These are phyloP conservation scores for Paracanthobrama guichenoti DNA, from an alignment of 2,113 vertebrate genomes.

Conservation along the genomic window DNA sequence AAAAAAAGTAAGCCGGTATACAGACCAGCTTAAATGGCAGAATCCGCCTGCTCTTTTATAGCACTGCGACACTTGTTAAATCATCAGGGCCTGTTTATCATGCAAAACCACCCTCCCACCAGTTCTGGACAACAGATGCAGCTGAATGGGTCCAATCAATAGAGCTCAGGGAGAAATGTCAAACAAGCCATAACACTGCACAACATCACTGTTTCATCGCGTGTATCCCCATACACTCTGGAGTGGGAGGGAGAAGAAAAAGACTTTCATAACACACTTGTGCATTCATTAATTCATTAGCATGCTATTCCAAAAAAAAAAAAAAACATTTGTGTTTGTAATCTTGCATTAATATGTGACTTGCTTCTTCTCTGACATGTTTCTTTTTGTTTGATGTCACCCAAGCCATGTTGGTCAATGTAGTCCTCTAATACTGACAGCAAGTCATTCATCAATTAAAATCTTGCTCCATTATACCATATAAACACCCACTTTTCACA, in stretches of 20 bases:
- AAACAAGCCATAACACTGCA: conserved; percentile 43
- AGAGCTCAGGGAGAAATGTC: conserved; percentile 39
- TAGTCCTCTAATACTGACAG: not conserved
- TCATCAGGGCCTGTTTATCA: conserved; percentile 53
- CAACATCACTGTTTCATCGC: conserved; percentile 36
- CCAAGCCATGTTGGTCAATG: not conserved
- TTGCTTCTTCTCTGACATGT: not conserved
- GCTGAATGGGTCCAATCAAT: conserved; percentile 43
- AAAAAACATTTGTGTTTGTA: not conserved
- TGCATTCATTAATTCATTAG: not conserved
- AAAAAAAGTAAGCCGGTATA: not conserved
- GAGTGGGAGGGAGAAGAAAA: not conserved
- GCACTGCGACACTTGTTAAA: conserved; percentile 49
- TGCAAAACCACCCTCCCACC: conserved; percentile 44
- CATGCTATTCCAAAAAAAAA: not conserved
- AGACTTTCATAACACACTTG: not conserved
- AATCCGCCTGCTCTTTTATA: conserved; percentile 9
- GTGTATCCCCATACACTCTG: conserved; percentile 15
- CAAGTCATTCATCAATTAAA: not conserved
- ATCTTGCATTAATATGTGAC: not conserved
- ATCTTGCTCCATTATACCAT: not conserved
- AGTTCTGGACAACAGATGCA: conserved; percentile 44
- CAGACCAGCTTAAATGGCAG: not conserved
- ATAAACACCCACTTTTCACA: not conserved
- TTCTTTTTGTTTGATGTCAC: not conserved